Conservation (phyloP, 2,113 vertebrate genomes). For the Dendrocopos noguchii region DNA sequence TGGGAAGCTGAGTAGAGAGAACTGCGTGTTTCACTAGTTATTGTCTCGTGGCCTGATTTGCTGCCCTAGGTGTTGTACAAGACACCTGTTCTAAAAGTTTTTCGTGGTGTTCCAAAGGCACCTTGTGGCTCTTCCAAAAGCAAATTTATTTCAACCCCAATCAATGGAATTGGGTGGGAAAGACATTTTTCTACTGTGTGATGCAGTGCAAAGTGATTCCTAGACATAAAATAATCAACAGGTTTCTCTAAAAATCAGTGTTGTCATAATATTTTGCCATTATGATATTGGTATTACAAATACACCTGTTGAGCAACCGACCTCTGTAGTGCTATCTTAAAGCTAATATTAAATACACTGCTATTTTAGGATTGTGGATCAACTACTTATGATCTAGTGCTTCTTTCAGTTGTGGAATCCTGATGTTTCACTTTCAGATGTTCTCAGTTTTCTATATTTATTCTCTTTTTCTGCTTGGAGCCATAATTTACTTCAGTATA, state of each 20-base stretch:
- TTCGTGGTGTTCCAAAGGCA: not conserved
- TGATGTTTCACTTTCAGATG: not conserved
- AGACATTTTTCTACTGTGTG: not conserved
- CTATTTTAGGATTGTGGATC: not conserved
- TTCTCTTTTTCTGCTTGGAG: not conserved
- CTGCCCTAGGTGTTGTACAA: not conserved
- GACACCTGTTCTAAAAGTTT: not conserved
- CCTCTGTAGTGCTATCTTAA: not conserved
- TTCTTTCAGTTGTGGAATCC: not conserved
- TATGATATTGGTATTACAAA: not conserved
- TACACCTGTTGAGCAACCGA: not conserved
- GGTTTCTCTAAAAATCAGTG: not conserved
- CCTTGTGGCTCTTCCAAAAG: not conserved
- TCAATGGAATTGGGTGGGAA: not conserved
- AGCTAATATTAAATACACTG: not conserved
- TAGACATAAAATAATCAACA: not conserved
- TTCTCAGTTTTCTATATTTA: not conserved
- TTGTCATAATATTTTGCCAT: not conserved
- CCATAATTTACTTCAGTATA: not conserved
- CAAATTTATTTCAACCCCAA: not conserved
- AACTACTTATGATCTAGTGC: not conserved
- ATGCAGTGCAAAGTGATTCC: not conserved
- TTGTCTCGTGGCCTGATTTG: constrained; percentile 5
- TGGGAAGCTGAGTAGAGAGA: constrained; percentile 6
- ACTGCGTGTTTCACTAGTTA: not conserved